phyloP scores from a whole-genome alignment of 2,113 vertebrate species.

The Malurus elegans region DNA sequence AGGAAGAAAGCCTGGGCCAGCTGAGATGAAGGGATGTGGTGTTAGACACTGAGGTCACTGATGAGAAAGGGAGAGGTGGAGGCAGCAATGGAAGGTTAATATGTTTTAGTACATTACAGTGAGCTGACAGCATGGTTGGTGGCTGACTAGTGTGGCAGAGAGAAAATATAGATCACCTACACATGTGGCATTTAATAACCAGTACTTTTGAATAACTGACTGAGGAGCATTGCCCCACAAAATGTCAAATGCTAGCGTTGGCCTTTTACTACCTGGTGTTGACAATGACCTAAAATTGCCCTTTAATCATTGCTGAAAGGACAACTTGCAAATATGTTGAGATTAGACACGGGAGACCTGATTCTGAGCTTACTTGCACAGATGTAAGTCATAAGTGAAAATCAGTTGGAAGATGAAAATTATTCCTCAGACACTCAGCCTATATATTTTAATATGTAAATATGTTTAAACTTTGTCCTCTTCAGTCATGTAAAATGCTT shows the following conservation, averaged over 20 bases:
- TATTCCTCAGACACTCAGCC: neutral
- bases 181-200: conserved; percentile 80
- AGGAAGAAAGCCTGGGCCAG: conserved; percentile 23
- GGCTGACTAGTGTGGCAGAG: conserved; percentile 2
- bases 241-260: conserved; percentile 77
- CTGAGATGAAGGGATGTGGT: conserved; percentile 27
- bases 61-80: neutral
- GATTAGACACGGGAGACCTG: neutral
- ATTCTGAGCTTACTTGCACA: neutral
- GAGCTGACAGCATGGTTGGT: conserved; percentile 68
- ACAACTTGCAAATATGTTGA: conserved; percentile 70
- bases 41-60: conserved; percentile 37
- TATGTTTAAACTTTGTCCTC: neutral
- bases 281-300: conserved; percentile 76
- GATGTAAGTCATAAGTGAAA: neutral
- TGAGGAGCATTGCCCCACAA: conserved; percentile 70
- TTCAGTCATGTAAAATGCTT: neutral
- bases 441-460: neutral
- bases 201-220: conserved; percentile 76
- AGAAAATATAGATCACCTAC: conserved; percentile 49
- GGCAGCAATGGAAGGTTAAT: conserved; percentile 38
- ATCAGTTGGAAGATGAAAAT: neutral
- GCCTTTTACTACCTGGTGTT: conserved; percentile 68
- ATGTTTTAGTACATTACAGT: conserved; percentile 61
- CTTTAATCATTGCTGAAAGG: conserved; percentile 80